Evolutionary conservation across 1,140 invertebrate species (phyloP).

Genomic region (Halesus radiatus): DNA sequence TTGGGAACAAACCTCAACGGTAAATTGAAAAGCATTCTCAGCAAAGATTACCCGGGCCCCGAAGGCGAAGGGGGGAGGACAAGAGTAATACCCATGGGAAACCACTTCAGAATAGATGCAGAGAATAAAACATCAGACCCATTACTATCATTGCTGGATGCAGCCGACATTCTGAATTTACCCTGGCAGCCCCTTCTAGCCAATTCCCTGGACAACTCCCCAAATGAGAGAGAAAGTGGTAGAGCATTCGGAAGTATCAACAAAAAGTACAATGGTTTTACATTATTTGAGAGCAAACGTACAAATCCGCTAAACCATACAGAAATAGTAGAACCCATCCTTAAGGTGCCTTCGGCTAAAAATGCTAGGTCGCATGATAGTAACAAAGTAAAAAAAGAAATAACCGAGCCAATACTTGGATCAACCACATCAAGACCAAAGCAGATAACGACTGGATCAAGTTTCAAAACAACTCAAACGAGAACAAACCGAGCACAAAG

Average conservation of each 20-base stretch:
- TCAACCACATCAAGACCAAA: conserved; percentile 68
- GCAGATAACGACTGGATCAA: conserved; percentile 1
- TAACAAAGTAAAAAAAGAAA: conserved; percentile 62
- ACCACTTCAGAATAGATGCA: conserved; percentile 54
- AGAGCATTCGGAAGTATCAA: conserved; percentile 74
- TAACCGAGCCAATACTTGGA: conserved; percentile 76
- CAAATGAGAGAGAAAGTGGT: conserved; percentile 69
- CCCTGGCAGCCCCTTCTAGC: conserved; percentile 69
- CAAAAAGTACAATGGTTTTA: conserved; percentile 66
- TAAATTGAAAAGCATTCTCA: conserved; percentile 48
- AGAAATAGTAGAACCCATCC: conserved; percentile 81
- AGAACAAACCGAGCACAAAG: conserved; percentile 54
- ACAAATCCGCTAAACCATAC: conserved; percentile 60
- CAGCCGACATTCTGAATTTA: conserved; percentile 65
- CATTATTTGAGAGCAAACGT: conserved; percentile 48
- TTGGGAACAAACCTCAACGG: conserved; percentile 42
- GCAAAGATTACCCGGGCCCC: conserved; percentile 21
- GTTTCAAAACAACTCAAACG: conserved; percentile 27
- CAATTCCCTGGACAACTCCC: conserved; percentile 67
- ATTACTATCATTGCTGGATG: conserved; percentile 63
- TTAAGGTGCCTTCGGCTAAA: conserved; percentile 74
- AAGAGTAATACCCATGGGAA: conserved; percentile 55
- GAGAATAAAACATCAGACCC: conserved; percentile 54
- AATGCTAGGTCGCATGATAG: conserved; percentile 65
- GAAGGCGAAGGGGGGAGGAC: conserved; percentile 34